These are phyloP conservation scores for Nebria brevicollis DNA, from an alignment of 2,888 invertebrate genomes.

Conservation along the genomic window DNA sequence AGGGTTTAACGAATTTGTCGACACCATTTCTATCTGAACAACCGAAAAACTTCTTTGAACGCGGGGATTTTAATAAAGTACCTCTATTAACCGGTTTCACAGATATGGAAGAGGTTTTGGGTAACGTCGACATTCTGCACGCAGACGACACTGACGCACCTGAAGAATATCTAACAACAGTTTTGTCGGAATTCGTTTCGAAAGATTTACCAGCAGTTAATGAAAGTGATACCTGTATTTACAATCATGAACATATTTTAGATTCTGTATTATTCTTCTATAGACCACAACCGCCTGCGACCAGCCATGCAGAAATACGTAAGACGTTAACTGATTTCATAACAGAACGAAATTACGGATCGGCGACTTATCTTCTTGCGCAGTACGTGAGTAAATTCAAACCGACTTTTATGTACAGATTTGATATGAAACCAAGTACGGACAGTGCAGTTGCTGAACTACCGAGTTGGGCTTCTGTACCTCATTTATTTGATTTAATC, in stretches of 20 bases:
- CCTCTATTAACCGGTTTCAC: constrained; percentile 79
- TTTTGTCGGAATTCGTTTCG: constrained; percentile 72
- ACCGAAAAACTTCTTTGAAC: constrained; percentile 72
- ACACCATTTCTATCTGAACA: constrained; percentile 75
- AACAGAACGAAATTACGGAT: constrained; percentile 77
- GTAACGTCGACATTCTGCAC: constrained; percentile 66
- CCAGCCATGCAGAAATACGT: constrained; percentile 70
- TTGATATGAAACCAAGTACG: constrained; percentile 79
- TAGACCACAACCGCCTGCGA: constrained; percentile 72
- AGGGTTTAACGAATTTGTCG: constrained; percentile 72
- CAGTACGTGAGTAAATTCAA: constrained; percentile 69
- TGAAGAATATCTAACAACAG: constrained; percentile 65
- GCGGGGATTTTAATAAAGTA: constrained; percentile 72
- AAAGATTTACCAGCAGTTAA: constrained; percentile 69
- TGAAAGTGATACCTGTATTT: constrained; percentile 68
- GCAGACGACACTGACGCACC: constrained; percentile 70
- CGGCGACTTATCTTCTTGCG: constrained; percentile 77
- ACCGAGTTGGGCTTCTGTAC: constrained; percentile 82
- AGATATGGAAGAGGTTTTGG: constrained; percentile 82
- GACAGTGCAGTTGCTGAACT: constrained; percentile 71
- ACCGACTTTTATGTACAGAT: constrained; percentile 77
- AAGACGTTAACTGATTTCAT: constrained; percentile 76
- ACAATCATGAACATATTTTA: constrained; percentile 73
- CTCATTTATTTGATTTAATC: constrained; percentile 83
- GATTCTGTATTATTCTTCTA: constrained; percentile 84